Conservation (phyloP, 2,113 vertebrate species). For the Mellivora capensis region DNA sequence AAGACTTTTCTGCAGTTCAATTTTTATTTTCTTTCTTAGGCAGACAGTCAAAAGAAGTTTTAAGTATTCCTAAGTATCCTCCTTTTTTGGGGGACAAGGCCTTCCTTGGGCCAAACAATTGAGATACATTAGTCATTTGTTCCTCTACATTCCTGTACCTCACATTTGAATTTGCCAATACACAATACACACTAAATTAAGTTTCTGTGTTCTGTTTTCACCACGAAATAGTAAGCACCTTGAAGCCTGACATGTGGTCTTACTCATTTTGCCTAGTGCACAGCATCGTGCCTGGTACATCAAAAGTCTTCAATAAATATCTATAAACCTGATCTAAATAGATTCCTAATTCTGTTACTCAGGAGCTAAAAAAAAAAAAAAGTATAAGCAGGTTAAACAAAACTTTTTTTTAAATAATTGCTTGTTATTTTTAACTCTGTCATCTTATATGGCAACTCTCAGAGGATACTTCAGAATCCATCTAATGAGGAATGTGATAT, state of each 20-base stretch:
- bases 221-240: background rate
- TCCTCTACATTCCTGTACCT: background rate
- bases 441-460: background rate
- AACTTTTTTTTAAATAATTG: background rate
- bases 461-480: background rate
- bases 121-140: background rate
- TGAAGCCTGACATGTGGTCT: background rate
- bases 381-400: background rate
- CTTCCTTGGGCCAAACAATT: background rate
- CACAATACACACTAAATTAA: background rate
- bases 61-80: background rate
- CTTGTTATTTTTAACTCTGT: background rate
- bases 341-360: background rate
- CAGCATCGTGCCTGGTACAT: background rate
- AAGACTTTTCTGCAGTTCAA: background rate
- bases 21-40: background rate
- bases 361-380: slow-evolving; percentile 38
- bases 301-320: background rate
- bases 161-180: background rate
- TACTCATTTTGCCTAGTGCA: background rate
- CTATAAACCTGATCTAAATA: background rate
- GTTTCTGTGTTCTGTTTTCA: background rate
- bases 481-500: background rate
- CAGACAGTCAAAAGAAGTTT: background rate
- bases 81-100: background rate